Conservation (phyloP, 1,140 invertebrate species). For the Yoshiicerus persimilis region DNA sequence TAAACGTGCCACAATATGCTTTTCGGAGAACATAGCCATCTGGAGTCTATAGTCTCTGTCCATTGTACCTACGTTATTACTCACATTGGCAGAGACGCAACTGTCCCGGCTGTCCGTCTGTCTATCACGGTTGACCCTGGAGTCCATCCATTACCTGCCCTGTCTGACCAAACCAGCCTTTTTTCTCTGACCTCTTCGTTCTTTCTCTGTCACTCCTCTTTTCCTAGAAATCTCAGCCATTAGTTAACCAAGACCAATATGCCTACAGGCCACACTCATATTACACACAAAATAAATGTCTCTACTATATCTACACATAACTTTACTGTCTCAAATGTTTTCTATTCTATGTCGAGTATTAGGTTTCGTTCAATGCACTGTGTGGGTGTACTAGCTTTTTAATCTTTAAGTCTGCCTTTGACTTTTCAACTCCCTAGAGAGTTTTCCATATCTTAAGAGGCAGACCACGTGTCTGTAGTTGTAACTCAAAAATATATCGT, state of each 20-base stretch:
- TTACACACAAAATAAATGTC: not conserved
- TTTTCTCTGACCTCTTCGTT: not conserved
- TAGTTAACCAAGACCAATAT: not conserved
- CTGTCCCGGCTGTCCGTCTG: not conserved
- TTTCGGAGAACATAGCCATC: not conserved
- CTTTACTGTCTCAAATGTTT: not conserved
- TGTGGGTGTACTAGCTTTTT: not conserved
- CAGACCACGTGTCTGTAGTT: too few species aligned
- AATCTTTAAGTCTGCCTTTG: not conserved
- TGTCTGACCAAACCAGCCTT: not conserved
- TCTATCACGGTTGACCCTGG: not conserved
- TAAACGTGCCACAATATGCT: not conserved
- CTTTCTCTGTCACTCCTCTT: not conserved
- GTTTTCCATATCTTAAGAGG: not conserved
- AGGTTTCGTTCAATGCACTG: not conserved
- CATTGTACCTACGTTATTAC: not conserved
- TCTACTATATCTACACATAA: not conserved
- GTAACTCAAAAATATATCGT: too few species aligned
- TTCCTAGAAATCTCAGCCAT: not conserved
- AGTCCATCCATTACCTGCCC: conserved; percentile 8
- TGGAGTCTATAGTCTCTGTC: not conserved
- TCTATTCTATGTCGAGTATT: not conserved
- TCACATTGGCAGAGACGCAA: not conserved
- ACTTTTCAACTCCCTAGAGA: not conserved
- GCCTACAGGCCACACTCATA: not conserved